phyloP scores from a whole-genome alignment of 2,113 vertebrate genomes.

The Nesospiza acunhae region DNA sequence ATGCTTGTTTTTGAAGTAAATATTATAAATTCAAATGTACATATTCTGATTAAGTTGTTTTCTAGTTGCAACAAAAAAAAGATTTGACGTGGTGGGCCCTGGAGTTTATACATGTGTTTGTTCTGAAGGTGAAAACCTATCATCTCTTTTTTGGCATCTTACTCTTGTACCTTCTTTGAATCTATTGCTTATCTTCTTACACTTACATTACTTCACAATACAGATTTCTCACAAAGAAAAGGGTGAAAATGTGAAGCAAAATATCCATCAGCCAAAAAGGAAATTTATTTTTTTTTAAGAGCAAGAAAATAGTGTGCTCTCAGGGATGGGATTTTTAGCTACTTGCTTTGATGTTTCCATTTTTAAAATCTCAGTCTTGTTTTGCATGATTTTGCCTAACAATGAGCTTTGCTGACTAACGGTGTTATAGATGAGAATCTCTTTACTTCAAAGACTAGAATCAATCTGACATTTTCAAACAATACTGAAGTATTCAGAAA shows the following conservation, averaged over 20 bases:
- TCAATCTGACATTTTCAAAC: not conserved
- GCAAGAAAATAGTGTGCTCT: not conserved
- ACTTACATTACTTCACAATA: not conserved
- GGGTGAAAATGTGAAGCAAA: not conserved
- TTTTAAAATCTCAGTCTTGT: not conserved
- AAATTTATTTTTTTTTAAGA: not conserved
- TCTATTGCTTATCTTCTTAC: not conserved
- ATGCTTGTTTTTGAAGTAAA: not conserved
- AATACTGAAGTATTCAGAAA: not conserved
- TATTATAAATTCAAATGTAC: not conserved
- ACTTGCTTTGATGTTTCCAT: not conserved
- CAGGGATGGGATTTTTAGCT: not conserved
- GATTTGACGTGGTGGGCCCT: not conserved
- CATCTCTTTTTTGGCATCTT: not conserved
- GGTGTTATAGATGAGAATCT: not conserved
- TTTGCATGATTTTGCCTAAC: conserved; percentile 19
- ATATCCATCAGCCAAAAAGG: not conserved
- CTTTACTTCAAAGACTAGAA: conserved; percentile 14
- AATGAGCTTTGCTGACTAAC: not conserved
- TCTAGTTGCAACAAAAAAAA: not conserved
- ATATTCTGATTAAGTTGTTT: not conserved
- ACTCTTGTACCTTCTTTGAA: not conserved
- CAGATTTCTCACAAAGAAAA: not conserved
- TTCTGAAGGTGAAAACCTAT: not conserved
- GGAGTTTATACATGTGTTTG: accelerated